Conservation (phyloP, 2,888 invertebrate genomes). For the Tetragonula carbonaria region DNA sequence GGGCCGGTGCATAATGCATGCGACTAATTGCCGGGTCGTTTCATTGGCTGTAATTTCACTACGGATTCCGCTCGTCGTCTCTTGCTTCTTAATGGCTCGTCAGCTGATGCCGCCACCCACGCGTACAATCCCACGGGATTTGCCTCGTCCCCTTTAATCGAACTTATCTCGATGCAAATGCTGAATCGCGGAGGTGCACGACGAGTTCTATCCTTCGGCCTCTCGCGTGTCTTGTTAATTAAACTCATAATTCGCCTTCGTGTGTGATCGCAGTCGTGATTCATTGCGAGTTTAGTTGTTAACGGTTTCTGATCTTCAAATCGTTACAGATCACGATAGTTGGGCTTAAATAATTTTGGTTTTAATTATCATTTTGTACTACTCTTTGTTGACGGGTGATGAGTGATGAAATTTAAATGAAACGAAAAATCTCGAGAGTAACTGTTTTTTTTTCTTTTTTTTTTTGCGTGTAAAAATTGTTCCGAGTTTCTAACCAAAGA, state of each 20-base stretch:
- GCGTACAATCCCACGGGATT: conserved; percentile 29
- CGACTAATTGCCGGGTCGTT: conserved; percentile 62
- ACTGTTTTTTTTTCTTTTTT: too few species aligned
- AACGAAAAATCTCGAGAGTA: too few species aligned
- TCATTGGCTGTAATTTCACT: conserved; percentile 58
- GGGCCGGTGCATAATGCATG: conserved; percentile 57
- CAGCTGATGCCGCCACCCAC: conserved; percentile 45
- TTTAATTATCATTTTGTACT: too few species aligned
- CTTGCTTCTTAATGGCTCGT: conserved; percentile 50
- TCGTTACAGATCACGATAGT: too few species aligned
- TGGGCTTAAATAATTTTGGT: too few species aligned
- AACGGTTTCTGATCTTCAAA: background rate
- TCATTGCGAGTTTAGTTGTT: background rate
- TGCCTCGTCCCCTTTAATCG: conserved; percentile 39
- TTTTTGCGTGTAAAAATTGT: too few species aligned
- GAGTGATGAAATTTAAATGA: too few species aligned
- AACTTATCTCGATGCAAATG: conserved; percentile 36
- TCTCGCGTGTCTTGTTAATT: conserved; percentile 22
- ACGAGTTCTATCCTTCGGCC: background rate
- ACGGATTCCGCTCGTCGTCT: conserved; percentile 52
- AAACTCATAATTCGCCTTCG: background rate
- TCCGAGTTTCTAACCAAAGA: too few species aligned
- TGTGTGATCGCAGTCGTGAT: background rate
- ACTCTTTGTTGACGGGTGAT: too few species aligned
- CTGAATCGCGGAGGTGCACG: background rate